A percentile compares a stretch with the other conserved stretches of the same genome.
phyloP scores from a whole-genome alignment of 2,113 vertebrate species.

The Toxotes jaculatrix region DNA sequence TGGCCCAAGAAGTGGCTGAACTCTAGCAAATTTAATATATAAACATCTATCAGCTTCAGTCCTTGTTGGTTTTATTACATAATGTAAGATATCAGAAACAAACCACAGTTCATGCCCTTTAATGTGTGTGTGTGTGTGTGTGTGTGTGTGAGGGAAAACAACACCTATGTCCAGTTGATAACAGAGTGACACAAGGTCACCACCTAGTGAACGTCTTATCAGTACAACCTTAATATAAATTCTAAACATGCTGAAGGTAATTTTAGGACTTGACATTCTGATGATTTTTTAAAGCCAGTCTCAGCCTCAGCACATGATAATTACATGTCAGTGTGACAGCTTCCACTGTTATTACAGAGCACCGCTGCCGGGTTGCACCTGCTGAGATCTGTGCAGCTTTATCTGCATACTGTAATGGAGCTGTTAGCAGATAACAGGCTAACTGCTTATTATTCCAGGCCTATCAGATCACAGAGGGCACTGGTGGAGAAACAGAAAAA shows the following conservation, averaged over 20 bases:
- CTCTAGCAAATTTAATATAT: background rate
- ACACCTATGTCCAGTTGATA: background rate
- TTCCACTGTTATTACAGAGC: slow-evolving; percentile 59
- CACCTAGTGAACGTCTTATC: slow-evolving; percentile 4
- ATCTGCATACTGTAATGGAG: slow-evolving; percentile 64
- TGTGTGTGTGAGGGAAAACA: background rate
- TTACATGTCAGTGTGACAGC: slow-evolving; percentile 59
- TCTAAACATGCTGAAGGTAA: slow-evolving; percentile 26
- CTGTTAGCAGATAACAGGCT: slow-evolving; percentile 68
- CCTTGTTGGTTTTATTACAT: background rate
- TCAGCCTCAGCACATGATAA: slow-evolving; percentile 58
- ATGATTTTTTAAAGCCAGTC: slow-evolving; percentile 32
- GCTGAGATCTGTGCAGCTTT: slow-evolving; percentile 63
- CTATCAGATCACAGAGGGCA: slow-evolving; percentile 70
- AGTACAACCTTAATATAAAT: slow-evolving; percentile 33
- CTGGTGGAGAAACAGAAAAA: background rate
- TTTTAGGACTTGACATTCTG: slow-evolving; percentile 31
- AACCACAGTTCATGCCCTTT: background rate
- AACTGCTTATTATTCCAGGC: slow-evolving; percentile 78
- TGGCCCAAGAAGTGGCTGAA: background rate
- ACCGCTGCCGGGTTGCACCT: slow-evolving; percentile 60
- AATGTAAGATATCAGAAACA: background rate
- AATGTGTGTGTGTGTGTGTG: background rate
- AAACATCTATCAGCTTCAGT: background rate
- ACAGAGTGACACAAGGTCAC: no score